These are phyloP conservation scores for Zeugodacus cucurbitae DNA, from an alignment of 1,140 invertebrate genomes.

Conservation along the genomic window DNA sequence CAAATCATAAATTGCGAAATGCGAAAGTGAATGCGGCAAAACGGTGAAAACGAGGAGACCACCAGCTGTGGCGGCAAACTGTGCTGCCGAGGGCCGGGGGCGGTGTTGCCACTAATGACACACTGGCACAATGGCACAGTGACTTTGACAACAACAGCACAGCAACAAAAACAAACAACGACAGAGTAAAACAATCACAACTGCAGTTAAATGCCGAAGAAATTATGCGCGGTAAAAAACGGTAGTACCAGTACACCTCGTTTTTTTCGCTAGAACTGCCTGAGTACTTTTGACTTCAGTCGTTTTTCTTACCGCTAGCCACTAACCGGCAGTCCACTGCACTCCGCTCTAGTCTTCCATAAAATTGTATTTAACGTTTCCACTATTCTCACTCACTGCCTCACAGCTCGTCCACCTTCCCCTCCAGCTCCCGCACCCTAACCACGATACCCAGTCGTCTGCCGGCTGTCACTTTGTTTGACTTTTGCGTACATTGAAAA, in stretches of 20 bases:
- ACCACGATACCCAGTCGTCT: neutral
- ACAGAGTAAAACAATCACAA: neutral
- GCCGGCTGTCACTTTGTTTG: neutral
- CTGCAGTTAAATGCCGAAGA: neutral
- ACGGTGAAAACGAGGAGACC: neutral
- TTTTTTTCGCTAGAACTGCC: too few relatives aligned
- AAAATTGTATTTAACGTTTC: neutral
- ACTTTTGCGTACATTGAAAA: neutral
- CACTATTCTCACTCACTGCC: neutral
- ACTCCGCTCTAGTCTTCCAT: neutral
- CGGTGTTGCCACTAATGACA: neutral
- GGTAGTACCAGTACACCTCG: too few relatives aligned
- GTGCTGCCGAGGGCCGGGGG: neutral
- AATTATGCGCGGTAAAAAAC: neutral
- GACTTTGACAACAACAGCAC: neutral
- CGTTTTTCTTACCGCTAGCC: neutral
- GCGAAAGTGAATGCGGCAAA: neutral
- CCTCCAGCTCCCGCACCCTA: too few relatives aligned
- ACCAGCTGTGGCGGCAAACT: neutral
- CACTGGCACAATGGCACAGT: slow-evolving; percentile 1
- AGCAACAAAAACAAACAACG: neutral
- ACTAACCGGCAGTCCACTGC: neutral
- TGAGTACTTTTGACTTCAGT: too few relatives aligned
- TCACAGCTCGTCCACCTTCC: neutral
- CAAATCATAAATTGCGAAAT: slow-evolving; percentile 10